Evolutionary conservation across 2,113 vertebrate species (phyloP), one percentile per base, ranked within the genome.

Genomic region (Oreocharis arfaki): DNA sequence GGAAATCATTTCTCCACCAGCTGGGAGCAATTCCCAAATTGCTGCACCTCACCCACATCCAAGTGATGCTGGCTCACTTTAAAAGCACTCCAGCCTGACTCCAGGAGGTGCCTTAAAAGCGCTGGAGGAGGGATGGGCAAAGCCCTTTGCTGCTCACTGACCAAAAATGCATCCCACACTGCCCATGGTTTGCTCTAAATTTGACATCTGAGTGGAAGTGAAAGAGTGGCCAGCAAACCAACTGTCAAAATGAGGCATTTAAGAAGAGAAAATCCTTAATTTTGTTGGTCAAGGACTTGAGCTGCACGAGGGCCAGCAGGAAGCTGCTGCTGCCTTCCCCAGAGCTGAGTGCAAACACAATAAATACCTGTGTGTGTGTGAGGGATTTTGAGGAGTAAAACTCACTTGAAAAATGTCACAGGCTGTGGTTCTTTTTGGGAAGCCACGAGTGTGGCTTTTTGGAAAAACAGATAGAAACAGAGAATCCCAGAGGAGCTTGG

Each of bases 1-100:
- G 90, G 88, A 95, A 96, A 91, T 77, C 14, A 47, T 39, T 79
- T 84, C 74, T 87, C 61, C 67, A 24, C 83, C 93, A 96, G 91
- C 89, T 93, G 94, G 94, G 93, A 95, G 90, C 39, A 91, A 95
- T 84, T 97, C 93, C 87, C 85, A 83, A 97, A 97, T 76, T 78
- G 79, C 90, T 77, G 87, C 35, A 88, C 93, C 95, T 93, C 92
- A 87, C 49, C 84, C 90, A 87, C 87, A 87, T 84, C 56, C 90
- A 73, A 75, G 78, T 35, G 52, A 16, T 49, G 87, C 94, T 86
- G 78, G 91, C 94, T 89, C 37, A 5, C 35, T 93, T 81, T 85
- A 60, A 95, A 80, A 93, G 90, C 35, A 47, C 39, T 63, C 23
- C 33, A 87, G 78, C 12, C 63, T 52, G 82, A 68, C 85, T 92